A percentile compares a stretch with the other conserved stretches of the same genome.
Conservation (phyloP, 2,888 invertebrate genomes). For the Diogma glabrata region DNA sequence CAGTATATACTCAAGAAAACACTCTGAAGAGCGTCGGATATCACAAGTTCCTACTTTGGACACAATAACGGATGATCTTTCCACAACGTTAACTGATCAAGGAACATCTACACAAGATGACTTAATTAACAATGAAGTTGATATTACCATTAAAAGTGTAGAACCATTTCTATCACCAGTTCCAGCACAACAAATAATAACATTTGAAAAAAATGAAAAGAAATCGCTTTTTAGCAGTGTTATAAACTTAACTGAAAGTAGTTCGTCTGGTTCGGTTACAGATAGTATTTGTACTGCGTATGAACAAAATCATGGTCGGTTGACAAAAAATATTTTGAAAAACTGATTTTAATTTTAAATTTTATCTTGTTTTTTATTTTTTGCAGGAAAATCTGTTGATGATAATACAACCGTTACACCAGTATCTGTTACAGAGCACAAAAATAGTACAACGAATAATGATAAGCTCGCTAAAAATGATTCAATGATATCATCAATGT, state of each 20-base stretch:
- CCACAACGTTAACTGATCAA: constrained; percentile 1
- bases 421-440: constrained; percentile 4
- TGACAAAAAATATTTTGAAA: constrained; percentile 2
- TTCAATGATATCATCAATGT: constrained; percentile 30
- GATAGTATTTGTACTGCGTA: constrained; percentile 50
- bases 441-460: constrained; percentile 15
- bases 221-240: constrained; percentile 19
- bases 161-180: neutral
- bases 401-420: constrained; percentile 10
- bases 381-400: constrained; percentile 5
- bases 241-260: constrained; percentile 45
- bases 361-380: too few relatives aligned
- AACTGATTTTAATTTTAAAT: neutral
- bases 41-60: constrained; percentile 36
- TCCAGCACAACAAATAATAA: neutral
- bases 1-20: constrained; percentile 30
- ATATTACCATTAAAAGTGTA: constrained; percentile 11
- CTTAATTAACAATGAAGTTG: constrained; percentile 4
- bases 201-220: constrained; percentile 16
- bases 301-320: constrained; percentile 30
- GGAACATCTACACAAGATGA: constrained; percentile 4
- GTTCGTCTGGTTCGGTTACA: constrained; percentile 49
- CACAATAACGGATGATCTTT: constrained; percentile 35
- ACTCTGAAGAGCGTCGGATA: constrained; percentile 40
- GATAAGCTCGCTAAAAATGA: constrained; percentile 22